phyloP scores from a whole-genome alignment of 2,888 invertebrate species.

The Tipula unca region DNA sequence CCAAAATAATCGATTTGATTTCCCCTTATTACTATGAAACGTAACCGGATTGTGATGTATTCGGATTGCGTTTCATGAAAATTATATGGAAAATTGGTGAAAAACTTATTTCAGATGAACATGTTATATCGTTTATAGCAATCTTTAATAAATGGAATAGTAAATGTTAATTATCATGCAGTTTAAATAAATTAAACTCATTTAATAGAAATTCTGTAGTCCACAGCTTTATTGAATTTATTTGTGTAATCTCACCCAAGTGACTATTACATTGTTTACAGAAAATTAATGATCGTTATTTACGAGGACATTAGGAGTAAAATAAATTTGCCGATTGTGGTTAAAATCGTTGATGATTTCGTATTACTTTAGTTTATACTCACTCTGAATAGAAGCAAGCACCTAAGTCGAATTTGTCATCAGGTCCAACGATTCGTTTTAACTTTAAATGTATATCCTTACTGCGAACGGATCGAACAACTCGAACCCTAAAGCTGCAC shows the following conservation, averaged over 20 bases:
- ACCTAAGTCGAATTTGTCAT: neutral
- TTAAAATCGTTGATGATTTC: neutral
- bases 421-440: neutral
- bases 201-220: neutral
- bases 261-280: neutral
- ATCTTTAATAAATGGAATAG: neutral
- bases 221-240: neutral
- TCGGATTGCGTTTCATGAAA: neutral
- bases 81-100: neutral
- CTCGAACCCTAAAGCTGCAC: neutral
- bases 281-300: neutral
- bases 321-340: neutral
- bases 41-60: neutral
- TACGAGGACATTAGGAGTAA: neutral
- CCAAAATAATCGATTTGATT: neutral
- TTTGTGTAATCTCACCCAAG: neutral
- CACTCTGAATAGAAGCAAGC: neutral
- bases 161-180: neutral
- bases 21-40: neutral
- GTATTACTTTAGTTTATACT: conserved; percentile 18
- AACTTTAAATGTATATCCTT: neutral
- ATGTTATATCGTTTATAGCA: neutral
- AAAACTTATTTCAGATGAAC: neutral
- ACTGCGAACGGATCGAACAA: neutral
- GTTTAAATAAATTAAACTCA: neutral